phyloP scores from a whole-genome alignment of 2,797 vertebrate genomes.

The Acanthurus tractus region DNA sequence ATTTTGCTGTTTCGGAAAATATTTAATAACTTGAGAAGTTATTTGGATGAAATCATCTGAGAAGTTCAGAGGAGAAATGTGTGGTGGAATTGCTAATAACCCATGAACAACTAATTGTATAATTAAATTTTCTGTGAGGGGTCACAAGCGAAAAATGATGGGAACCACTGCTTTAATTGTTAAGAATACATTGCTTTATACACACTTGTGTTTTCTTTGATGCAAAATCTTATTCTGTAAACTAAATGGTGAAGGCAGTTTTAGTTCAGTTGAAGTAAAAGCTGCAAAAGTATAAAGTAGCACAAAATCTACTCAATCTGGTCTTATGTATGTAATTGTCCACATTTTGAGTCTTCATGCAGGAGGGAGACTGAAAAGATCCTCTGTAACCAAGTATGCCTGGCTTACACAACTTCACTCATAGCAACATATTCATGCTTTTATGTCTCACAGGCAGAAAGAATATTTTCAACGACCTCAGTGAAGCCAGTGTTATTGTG shows the following conservation, averaged over 20 bases:
- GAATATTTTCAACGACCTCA: slow-evolving; percentile 50
- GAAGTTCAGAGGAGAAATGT: not conserved
- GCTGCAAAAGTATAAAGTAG: not conserved
- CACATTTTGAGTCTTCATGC: not conserved
- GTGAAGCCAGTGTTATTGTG: slow-evolving; percentile 50
- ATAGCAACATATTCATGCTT: slow-evolving; percentile 22
- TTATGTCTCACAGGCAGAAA: slow-evolving; percentile 40
- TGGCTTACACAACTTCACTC: slow-evolving; percentile 34
- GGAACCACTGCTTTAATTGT: not conserved
- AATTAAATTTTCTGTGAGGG: not conserved
- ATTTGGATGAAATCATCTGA: not conserved
- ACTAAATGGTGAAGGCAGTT: not conserved
- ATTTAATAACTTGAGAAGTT: not conserved
- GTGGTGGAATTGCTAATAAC: not conserved
- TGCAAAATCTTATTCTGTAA: not conserved
- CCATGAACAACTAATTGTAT: not conserved
- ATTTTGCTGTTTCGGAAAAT: not conserved
- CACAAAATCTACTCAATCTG: not conserved
- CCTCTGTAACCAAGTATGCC: slow-evolving; percentile 41
- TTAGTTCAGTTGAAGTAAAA: too few species aligned
- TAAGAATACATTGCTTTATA: not conserved
- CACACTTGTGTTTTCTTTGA: not conserved
- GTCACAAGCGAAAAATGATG: not conserved
- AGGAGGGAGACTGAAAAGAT: slow-evolving; percentile 12
- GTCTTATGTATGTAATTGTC: too few species aligned